Evolutionary conservation across 1,140 invertebrate genomes (phyloP).

Genomic region (Neotoxoptera formosana): DNA sequence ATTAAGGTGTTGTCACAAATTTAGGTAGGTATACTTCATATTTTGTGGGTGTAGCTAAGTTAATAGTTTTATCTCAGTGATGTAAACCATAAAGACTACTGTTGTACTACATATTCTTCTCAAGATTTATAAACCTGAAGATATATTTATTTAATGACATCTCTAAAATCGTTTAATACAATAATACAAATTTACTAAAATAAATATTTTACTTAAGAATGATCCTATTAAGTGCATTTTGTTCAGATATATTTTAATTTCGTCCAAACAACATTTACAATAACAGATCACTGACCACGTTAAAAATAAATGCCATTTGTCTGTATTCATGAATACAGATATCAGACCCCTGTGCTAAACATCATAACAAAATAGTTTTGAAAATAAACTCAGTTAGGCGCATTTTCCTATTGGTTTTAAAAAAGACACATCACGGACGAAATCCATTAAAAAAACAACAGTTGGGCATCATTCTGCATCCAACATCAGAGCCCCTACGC

Average conservation of each 20-base stretch:
- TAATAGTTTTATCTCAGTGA: too few species aligned
- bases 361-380: slow-evolving; percentile 23
- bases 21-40: too few species aligned
- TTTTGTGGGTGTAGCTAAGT: too few species aligned
- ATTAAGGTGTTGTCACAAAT: too few species aligned
- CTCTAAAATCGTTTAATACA: not conserved
- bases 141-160: not conserved
- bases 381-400: not conserved
- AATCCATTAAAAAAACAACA: slow-evolving; percentile 1
- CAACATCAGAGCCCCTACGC: slow-evolving; percentile 26
- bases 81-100: too few species aligned
- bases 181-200: not conserved
- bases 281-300: slow-evolving; percentile 45
- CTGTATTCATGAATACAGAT: slow-evolving; percentile 35
- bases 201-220: not conserved
- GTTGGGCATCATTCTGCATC: slow-evolving; percentile 51
- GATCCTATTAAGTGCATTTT: not conserved
- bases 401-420: slow-evolving; percentile 34
- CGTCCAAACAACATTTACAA: slow-evolving; percentile 25
- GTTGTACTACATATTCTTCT: too few species aligned
- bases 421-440: slow-evolving; percentile 20
- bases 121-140: too few species aligned
- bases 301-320: slow-evolving; percentile 32
- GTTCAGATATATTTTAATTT: not conserved
- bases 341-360: slow-evolving; percentile 52